phyloP scores from a whole-genome alignment of 2,113 vertebrate genomes.

The Formicarius rufipectus region DNA sequence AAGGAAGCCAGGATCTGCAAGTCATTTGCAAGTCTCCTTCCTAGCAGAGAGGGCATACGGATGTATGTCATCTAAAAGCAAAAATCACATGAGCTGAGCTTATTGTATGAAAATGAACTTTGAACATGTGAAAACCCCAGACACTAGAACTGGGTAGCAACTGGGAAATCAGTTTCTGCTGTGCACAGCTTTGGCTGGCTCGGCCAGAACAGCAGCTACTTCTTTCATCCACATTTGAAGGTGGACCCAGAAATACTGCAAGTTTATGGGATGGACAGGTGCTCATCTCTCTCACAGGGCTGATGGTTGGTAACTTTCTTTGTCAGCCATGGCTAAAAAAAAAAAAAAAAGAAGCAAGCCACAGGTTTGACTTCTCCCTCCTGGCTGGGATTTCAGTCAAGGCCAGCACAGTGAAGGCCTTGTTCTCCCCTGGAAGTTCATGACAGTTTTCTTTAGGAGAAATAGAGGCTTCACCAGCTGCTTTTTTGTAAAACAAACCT shows the following conservation, averaged over 20 bases:
- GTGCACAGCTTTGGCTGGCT: background rate
- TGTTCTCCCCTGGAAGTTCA: conserved; percentile 55
- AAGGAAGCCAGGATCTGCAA: background rate
- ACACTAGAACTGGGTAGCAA: background rate
- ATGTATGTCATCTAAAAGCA: background rate
- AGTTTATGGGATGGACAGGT: background rate
- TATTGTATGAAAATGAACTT: background rate
- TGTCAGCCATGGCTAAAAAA: background rate
- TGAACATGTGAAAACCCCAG: background rate
- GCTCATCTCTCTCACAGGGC: background rate
- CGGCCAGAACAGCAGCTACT: background rate
- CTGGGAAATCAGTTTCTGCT: background rate
- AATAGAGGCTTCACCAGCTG: conserved; percentile 53
- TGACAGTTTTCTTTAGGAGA: conserved; percentile 42
- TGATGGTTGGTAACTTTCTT: background rate
- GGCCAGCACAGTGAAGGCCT: conserved; percentile 41
- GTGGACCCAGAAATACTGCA: background rate
- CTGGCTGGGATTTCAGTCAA: conserved; percentile 2
- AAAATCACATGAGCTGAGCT: background rate
- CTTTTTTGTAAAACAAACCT: conserved; percentile 46
- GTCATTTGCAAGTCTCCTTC: background rate
- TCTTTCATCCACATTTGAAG: background rate
- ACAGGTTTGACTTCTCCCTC: conserved; percentile 17
- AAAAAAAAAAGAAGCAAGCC: background rate
- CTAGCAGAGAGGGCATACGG: background rate